These are phyloP conservation scores for Benthosema pterotum DNA, from an alignment of 2,797 vertebrate species.

Conservation along the genomic window DNA sequence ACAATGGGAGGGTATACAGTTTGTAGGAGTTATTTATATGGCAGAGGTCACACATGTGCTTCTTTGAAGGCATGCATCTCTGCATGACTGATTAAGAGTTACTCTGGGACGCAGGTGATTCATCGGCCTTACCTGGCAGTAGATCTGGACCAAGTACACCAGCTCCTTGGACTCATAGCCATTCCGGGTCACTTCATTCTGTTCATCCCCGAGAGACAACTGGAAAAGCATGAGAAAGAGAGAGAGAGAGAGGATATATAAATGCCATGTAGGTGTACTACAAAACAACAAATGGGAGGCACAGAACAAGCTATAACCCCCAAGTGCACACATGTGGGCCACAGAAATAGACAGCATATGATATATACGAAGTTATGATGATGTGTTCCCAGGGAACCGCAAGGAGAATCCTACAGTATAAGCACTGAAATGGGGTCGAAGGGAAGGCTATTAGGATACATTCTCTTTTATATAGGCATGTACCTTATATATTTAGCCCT, in stretches of 20 bases:
- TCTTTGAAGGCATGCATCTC: too few species aligned
- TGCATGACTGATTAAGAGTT: not conserved
- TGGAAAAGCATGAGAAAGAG: constrained; percentile 46
- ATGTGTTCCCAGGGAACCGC: too few species aligned
- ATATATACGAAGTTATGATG: constrained; percentile 22
- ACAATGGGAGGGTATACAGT: too few species aligned
- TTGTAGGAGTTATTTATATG: too few species aligned
- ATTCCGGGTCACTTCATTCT: constrained; percentile 91
- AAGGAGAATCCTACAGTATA: too few species aligned
- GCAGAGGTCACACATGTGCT: not conserved
- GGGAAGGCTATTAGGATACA: constrained; percentile 1
- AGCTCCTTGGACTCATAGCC: constrained; percentile 95
- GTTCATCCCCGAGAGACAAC: constrained; percentile 92
- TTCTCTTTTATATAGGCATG: too few species aligned
- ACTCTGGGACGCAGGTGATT: not conserved
- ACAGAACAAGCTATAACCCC: not conserved
- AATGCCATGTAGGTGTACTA: not conserved
- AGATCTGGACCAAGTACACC: constrained; percentile 96
- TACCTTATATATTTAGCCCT: too few species aligned
- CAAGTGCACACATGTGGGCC: not conserved
- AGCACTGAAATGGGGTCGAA: not conserved
- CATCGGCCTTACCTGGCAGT: constrained; percentile 89
- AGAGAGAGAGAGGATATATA: constrained; percentile 1
- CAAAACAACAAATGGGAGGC: not conserved
- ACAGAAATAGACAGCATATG: constrained; percentile 24